Evolutionary conservation across 2,888 invertebrate genomes (phyloP).

Genomic region (Hanleya hanleyi): DNA sequence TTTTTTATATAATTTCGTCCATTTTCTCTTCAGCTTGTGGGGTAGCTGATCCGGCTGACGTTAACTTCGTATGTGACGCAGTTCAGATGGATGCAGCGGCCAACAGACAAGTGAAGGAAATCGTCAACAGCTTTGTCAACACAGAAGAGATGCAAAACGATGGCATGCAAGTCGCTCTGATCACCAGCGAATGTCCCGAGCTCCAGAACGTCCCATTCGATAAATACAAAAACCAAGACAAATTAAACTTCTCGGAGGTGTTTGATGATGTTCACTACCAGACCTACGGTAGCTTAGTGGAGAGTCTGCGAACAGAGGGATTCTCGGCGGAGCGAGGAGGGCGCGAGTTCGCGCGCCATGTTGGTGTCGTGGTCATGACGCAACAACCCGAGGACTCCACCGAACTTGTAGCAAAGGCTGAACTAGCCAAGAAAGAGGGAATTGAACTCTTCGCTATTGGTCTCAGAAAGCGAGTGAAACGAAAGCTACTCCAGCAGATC

Average conservation of each 20-base stretch:
- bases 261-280: slow-evolving; percentile 4
- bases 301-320: neutral
- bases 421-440: neutral
- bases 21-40: slow-evolving; percentile 1
- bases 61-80: neutral
- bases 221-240: neutral
- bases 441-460: neutral
- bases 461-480: neutral
- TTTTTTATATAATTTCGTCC: too few relatives aligned
- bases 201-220: neutral
- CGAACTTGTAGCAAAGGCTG: neutral
- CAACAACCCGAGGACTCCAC: neutral
- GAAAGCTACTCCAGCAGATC: neutral
- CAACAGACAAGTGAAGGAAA: neutral
- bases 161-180: neutral
- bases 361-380: neutral
- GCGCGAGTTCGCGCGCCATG: neutral
- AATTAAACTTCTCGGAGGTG: neutral
- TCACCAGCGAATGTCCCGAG: slow-evolving; percentile 11
- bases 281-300: neutral
- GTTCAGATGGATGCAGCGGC: slow-evolving; percentile 1
- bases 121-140: neutral
- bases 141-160: neutral
- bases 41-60: slow-evolving; percentile 1
- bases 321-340: neutral